Conservation (phyloP, 2,113 vertebrate species). For the Leucosticte australis region DNA sequence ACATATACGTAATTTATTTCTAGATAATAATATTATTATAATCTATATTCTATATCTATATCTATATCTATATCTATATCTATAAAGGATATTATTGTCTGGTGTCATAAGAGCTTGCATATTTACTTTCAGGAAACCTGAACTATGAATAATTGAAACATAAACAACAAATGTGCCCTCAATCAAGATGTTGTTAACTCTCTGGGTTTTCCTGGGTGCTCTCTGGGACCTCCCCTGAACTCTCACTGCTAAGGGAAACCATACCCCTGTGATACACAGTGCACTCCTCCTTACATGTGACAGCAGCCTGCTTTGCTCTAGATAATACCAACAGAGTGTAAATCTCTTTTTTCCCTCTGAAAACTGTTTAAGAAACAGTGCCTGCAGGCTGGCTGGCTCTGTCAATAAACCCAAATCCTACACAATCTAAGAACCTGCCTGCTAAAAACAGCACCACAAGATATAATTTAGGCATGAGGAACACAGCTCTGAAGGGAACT, state of each 20-base stretch:
- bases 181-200: background rate
- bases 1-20: background rate
- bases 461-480: slow-evolving; percentile 4
- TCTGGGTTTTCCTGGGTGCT: background rate
- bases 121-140: background rate
- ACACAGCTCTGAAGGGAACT: background rate
- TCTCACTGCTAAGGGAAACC: background rate
- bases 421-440: slow-evolving; percentile 13
- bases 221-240: background rate
- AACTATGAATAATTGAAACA: background rate
- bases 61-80: no score
- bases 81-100: background rate
- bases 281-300: background rate
- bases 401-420: slow-evolving; percentile 1
- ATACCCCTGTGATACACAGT: background rate
- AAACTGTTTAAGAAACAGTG: background rate
- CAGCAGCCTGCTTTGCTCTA: background rate
- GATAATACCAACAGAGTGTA: slow-evolving; percentile 17
- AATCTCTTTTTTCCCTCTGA: background rate
- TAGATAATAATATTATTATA: background rate
- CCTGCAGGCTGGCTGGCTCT: slow-evolving; percentile 2
- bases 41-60: background rate
- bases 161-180: background rate
- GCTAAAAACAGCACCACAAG: background rate
- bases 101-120: background rate